phyloP scores from a whole-genome alignment of 2,113 vertebrate species.

The Seriola dumerili region DNA sequence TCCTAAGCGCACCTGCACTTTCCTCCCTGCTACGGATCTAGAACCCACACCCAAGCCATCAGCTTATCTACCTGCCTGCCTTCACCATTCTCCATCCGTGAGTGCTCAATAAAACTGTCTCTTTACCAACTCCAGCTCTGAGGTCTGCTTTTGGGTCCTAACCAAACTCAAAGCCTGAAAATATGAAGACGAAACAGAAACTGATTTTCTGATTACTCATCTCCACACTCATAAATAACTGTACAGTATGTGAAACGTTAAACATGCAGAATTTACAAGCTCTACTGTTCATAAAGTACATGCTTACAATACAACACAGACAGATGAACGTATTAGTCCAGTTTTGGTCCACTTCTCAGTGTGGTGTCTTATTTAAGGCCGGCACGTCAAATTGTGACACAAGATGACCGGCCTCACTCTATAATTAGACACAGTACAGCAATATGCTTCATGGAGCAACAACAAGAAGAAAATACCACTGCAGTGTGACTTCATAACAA shows the following conservation, averaged over 20 bases:
- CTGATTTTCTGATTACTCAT: no score
- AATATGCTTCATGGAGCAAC: not conserved
- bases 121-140: no score
- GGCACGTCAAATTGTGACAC: slow-evolving; percentile 15
- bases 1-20: no score
- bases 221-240: no score
- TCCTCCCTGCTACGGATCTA: no score
- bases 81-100: no score
- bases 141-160: no score
- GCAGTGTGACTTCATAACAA: not conserved
- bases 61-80: no score
- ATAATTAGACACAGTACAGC: slow-evolving; percentile 35
- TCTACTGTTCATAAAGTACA: not conserved
- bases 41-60: no score
- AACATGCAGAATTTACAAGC: not conserved
- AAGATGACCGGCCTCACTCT: slow-evolving; percentile 15
- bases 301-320: not conserved
- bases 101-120: no score
- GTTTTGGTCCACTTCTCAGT: slow-evolving; percentile 22
- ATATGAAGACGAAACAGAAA: no score
- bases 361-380: slow-evolving; percentile 3
- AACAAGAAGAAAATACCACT: not conserved
- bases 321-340: not conserved
- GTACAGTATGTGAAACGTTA: not conserved
- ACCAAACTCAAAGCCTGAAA: no score